phyloP scores from a whole-genome alignment of 2,888 invertebrate genomes.

The Mesodorylaimus sp. region DNA sequence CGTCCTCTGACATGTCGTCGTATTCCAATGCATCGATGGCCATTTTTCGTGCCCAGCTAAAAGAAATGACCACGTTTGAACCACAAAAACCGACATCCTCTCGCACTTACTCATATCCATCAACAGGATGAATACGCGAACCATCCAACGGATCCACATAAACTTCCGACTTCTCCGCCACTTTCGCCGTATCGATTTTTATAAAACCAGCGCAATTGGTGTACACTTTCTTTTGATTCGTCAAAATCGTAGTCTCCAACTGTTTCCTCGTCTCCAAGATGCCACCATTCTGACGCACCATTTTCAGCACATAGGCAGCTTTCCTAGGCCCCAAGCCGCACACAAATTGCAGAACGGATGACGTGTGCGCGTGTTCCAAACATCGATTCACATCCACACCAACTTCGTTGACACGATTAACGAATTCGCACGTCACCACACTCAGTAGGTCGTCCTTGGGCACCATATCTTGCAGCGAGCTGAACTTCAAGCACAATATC shows the following conservation, averaged over 20 bases:
- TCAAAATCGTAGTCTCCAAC: conserved; percentile 77
- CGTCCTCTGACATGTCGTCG: conserved; percentile 63
- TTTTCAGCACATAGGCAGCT: conserved; percentile 41
- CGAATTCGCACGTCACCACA: conserved; percentile 62
- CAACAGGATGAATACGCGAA: conserved; percentile 94
- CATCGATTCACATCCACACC: conserved; percentile 90
- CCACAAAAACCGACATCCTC: too few relatives aligned
- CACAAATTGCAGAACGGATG: conserved; percentile 70
- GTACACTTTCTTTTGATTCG: conserved; percentile 85
- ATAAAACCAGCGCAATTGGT: conserved; percentile 98
- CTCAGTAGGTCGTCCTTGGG: conserved; percentile 66
- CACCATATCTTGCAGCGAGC: conserved; percentile 47
- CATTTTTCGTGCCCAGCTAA: conserved; percentile 88
- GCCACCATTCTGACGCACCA: conserved; percentile 21
- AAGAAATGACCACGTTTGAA: too few relatives aligned
- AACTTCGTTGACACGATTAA: conserved; percentile 89
- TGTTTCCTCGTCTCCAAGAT: conserved; percentile 53
- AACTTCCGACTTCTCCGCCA: conserved; percentile 33
- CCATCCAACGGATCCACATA: conserved; percentile 64
- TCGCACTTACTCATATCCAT: conserved; percentile 52
- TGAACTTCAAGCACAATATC: conserved; percentile 77
- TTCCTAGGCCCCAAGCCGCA: conserved; percentile 91
- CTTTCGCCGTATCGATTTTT: conserved; percentile 89
- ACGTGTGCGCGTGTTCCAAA: conserved; percentile 65
- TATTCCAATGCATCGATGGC: conserved; percentile 96